These are phyloP conservation scores for Venturia canescens DNA, from an alignment of 1,140 invertebrate species.

Conservation along the genomic window DNA sequence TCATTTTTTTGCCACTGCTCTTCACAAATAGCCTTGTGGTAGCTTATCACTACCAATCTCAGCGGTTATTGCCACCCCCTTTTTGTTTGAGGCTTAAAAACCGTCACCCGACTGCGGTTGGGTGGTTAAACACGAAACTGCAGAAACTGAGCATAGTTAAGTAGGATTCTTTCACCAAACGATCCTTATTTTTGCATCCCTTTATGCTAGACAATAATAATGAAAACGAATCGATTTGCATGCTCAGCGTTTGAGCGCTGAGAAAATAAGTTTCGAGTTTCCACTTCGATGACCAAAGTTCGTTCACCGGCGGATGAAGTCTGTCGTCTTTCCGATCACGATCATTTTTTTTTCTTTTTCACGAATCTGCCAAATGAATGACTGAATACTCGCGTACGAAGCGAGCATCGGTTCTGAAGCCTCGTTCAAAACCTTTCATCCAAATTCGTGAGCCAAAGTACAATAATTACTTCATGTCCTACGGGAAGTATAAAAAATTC, in stretches of 20 bases:
- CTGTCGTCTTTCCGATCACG: background rate
- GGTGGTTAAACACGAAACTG: too few relatives aligned
- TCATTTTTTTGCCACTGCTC: conserved; percentile 13
- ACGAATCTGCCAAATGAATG: too few relatives aligned
- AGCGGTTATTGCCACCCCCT: background rate
- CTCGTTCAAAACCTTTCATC: too few relatives aligned
- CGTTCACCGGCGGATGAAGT: background rate
- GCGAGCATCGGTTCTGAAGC: too few relatives aligned
- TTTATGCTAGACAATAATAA: background rate
- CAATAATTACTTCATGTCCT: too few relatives aligned
- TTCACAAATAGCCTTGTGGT: background rate
- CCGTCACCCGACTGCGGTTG: background rate
- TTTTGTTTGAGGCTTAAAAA: background rate
- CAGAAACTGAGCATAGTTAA: background rate
- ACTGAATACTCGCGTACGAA: too few relatives aligned
- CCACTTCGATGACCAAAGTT: background rate
- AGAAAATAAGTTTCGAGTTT: background rate
- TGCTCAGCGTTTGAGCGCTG: background rate
- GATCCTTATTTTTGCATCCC: background rate
- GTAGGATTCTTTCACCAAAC: background rate
- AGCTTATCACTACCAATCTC: conserved; percentile 1
- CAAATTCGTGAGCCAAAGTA: too few relatives aligned
- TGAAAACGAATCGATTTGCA: background rate
- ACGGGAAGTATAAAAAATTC: too few relatives aligned
- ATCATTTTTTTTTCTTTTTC: background rate